These are phyloP conservation scores for Virgularia gustaviana DNA, from an alignment of 92 coral and sea anemone genomes.

Conservation along the genomic window DNA sequence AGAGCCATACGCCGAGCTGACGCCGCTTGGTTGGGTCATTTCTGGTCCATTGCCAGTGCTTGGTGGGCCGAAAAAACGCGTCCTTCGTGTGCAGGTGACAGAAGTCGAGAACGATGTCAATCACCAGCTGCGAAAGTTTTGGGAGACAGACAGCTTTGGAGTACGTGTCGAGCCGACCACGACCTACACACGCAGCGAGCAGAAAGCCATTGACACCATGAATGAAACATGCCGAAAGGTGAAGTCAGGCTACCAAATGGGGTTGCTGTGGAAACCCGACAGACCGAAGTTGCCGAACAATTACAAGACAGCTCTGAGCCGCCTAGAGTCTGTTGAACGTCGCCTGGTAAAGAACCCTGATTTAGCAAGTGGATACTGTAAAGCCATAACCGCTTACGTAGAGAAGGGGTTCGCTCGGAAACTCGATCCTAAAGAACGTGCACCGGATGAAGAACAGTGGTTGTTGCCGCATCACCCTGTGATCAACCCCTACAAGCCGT, in stretches of 20 bases:
- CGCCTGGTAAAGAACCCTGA: conserved; percentile 27
- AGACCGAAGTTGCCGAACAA: conserved; percentile 15
- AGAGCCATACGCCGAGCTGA: conserved; percentile 56
- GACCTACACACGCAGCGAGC: not conserved
- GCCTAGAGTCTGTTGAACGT: conserved; percentile 37
- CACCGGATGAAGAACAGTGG: conserved; percentile 12
- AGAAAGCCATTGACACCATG: not conserved
- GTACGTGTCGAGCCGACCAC: not conserved
- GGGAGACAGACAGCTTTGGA: conserved; percentile 16
- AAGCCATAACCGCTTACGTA: conserved; percentile 13
- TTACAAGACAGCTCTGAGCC: conserved; percentile 12
- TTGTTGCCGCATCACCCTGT: conserved; percentile 51
- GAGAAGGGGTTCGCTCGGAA: conserved; percentile 22
- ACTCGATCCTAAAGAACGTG: not conserved
- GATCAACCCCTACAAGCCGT: conserved; percentile 27
- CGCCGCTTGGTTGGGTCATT: conserved; percentile 26
- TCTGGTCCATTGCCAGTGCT: not conserved
- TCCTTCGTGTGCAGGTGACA: not conserved
- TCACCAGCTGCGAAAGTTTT: conserved; percentile 9
- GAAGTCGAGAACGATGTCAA: not conserved
- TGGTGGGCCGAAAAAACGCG: not conserved
- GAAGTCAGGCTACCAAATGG: conserved; percentile 13
- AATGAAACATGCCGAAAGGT: conserved; percentile 17
- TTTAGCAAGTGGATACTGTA: conserved; percentile 4
- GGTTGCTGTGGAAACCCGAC: conserved; percentile 2